These are phyloP conservation scores for Lagodon rhomboides DNA, from an alignment of 2,797 vertebrate genomes.

Conservation along the genomic window DNA sequence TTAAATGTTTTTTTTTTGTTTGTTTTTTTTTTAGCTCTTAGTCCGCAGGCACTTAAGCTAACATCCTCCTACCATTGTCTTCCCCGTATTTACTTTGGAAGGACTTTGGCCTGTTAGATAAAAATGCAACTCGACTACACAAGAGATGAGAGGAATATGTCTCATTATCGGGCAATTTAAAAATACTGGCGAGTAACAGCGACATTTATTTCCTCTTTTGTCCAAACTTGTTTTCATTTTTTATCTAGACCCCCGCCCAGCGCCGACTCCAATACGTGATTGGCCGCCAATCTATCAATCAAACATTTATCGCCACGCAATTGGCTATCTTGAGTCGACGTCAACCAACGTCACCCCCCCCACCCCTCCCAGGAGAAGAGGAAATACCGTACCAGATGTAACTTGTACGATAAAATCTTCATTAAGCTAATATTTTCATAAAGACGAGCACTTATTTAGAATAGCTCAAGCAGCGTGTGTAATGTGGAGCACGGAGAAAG, in stretches of 20 bases:
- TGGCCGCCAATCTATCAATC: slow-evolving; percentile 73
- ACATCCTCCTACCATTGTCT: slow-evolving; percentile 23
- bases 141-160: rapidly evolving
- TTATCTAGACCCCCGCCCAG: slow-evolving; percentile 66
- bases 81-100: not conserved
- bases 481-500: rapidly evolving
- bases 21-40: not conserved
- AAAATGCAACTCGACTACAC: not conserved
- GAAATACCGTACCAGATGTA: slow-evolving; percentile 78
- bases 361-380: slow-evolving; percentile 74
- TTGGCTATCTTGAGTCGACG: slow-evolving; percentile 69
- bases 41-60: slow-evolving; percentile 13
- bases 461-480: not conserved
- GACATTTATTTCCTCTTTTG: slow-evolving; percentile 61
- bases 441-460: not conserved
- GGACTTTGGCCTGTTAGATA: not conserved
- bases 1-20: not conserved
- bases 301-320: slow-evolving; percentile 31
- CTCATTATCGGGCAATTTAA: rapidly evolving
- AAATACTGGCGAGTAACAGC: not conserved
- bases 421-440: not conserved
- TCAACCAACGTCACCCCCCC: slow-evolving; percentile 38
- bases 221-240: slow-evolving; percentile 85
- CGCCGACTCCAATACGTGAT: slow-evolving; percentile 26
- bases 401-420: slow-evolving; percentile 77